Conservation (phyloP, 2,113 vertebrate species). For the Aspidoscelis tigris region DNA sequence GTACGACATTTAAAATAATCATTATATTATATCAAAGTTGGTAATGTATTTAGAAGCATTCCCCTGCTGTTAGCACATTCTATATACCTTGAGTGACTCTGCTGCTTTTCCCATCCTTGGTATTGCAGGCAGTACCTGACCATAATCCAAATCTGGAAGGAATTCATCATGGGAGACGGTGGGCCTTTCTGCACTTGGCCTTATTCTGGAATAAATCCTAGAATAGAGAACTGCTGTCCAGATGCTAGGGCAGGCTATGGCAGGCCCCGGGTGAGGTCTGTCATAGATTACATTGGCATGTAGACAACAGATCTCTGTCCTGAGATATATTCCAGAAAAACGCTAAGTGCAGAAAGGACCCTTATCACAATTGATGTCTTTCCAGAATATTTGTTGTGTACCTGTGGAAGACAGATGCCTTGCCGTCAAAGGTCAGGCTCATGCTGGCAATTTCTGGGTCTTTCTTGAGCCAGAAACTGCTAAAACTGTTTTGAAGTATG, state of each 20-base stretch:
- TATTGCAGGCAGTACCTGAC: conserved; percentile 1
- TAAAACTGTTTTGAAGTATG: conserved; percentile 22
- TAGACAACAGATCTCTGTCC: no score
- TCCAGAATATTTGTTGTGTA: not conserved
- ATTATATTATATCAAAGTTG: not conserved
- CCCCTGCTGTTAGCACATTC: not conserved
- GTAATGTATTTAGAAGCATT: not conserved
- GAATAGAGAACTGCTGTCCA: no score
- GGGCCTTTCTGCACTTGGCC: no score
- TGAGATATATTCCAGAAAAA: no score
- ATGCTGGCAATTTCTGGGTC: not conserved
- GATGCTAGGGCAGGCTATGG: no score
- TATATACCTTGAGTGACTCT: not conserved
- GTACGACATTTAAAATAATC: not conserved
- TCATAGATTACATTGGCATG: no score
- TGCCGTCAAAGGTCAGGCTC: conserved; percentile 21
- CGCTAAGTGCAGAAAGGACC: no score
- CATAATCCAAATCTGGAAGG: conserved; percentile 21
- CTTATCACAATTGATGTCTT: not conserved
- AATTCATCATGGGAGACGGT: not conserved
- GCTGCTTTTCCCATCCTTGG: not conserved
- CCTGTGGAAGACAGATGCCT: conserved; percentile 16
- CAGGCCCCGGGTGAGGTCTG: no score
- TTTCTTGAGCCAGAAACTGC: conserved; percentile 12
- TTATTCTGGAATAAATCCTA: no score